Evolutionary conservation across 2,888 invertebrate genomes (phyloP).

Genomic region (Scaptomyza tumidula): DNA sequence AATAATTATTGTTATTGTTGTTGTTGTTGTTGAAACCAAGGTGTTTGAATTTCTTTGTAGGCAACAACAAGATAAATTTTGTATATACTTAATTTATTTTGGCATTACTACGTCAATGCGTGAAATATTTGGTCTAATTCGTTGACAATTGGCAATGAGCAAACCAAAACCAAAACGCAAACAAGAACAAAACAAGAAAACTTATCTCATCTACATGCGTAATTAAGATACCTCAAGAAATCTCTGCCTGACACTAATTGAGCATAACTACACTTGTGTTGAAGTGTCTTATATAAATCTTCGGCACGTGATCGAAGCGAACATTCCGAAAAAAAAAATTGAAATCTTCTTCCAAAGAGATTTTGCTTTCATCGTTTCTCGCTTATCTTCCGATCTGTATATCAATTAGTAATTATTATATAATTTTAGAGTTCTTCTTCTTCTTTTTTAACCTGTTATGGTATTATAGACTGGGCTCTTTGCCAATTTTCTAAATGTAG

Average conservation of each 20-base stretch:
- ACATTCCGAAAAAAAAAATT: constrained; percentile 4
- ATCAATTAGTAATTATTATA: too few relatives aligned
- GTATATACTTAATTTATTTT: constrained; percentile 15
- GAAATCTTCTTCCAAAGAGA: too few relatives aligned
- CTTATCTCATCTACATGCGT: constrained; percentile 33
- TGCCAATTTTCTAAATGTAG: constrained; percentile 36
- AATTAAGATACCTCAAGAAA: constrained; percentile 41
- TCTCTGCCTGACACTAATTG: constrained; percentile 43
- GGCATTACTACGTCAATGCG: constrained; percentile 66
- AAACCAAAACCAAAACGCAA: too few relatives aligned
- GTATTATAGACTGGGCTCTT: constrained; percentile 32
- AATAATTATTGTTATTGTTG: constrained; percentile 10
- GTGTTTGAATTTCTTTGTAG: constrained; percentile 55
- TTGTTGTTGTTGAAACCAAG: constrained; percentile 39
- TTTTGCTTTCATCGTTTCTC: background rate
- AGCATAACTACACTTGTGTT: constrained; percentile 28
- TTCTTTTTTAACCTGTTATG: constrained; percentile 39
- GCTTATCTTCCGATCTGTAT: too few relatives aligned
- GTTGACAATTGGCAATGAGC: constrained; percentile 67
- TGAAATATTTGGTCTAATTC: constrained; percentile 67
- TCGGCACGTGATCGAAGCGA: constrained; percentile 47
- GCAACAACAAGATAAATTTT: constrained; percentile 33
- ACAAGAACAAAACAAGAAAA: constrained; percentile 8
- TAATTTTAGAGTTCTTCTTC: background rate
- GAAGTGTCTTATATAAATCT: constrained; percentile 56